These are phyloP conservation scores for Petrocephalus microphthalmus DNA, from an alignment of 2,113 vertebrate species.

Conservation along the genomic window DNA sequence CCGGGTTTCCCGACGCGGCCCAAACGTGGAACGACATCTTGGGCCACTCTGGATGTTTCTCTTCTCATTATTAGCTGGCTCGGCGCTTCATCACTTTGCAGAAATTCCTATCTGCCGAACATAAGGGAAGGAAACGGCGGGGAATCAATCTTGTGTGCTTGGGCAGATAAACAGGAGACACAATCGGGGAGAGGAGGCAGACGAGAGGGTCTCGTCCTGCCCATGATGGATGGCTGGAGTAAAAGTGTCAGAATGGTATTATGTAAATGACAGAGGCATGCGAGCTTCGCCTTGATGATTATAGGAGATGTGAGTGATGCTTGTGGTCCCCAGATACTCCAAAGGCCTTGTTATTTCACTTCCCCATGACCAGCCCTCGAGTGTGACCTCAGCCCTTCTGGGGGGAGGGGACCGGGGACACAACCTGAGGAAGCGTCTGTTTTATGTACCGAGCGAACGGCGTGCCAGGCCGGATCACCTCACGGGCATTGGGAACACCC, in stretches of 20 bases:
- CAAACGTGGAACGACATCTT: constrained; percentile 33
- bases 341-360: constrained; percentile 80
- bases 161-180: constrained; percentile 69
- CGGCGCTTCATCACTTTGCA: constrained; percentile 68
- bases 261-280: constrained; percentile 87
- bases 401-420: constrained; percentile 52
- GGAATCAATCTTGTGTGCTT: constrained; percentile 76
- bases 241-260: constrained; percentile 77
- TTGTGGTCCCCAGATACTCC: constrained; percentile 70
- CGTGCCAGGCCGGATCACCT: constrained; percentile 52
- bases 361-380: constrained; percentile 79
- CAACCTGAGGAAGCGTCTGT: constrained; percentile 64
- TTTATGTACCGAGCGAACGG: constrained; percentile 67
- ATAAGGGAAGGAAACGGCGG: constrained; percentile 68
- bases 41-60: constrained; percentile 42
- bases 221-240: constrained; percentile 79
- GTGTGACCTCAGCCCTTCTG: constrained; percentile 74
- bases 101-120: constrained; percentile 77
- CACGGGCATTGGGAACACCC: constrained; percentile 41
- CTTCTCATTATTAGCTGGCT: constrained; percentile 61
- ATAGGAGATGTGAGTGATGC: constrained; percentile 76
- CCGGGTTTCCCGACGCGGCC: constrained; percentile 29
- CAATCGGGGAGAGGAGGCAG: constrained; percentile 45
- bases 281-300: constrained; percentile 84
- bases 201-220: constrained; percentile 51